phyloP scores from a whole-genome alignment of 2,797 vertebrate genomes.

The Eleutherodactylus coqui region DNA sequence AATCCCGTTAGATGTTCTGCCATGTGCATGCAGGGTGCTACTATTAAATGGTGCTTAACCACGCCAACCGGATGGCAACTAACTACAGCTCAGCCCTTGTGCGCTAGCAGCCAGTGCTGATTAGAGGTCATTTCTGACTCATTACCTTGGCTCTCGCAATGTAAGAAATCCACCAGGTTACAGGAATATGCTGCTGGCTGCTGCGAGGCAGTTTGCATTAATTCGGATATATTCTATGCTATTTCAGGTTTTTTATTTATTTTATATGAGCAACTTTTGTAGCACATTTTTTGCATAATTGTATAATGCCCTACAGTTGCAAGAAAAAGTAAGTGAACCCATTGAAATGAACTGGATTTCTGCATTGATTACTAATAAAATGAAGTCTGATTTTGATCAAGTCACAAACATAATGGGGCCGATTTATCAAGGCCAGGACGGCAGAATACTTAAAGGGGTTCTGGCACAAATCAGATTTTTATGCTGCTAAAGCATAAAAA shows the following conservation, averaged over 20 bases:
- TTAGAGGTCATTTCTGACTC: slow-evolving; percentile 20
- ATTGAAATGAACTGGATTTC: no score
- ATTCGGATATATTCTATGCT: background rate
- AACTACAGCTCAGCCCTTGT: background rate
- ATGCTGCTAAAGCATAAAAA: no score
- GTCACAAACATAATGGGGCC: no score
- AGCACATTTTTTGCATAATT: background rate
- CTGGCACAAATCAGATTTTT: no score
- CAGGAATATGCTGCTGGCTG: background rate
- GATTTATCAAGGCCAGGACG: no score
- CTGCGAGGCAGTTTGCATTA: background rate
- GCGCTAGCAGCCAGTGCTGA: background rate
- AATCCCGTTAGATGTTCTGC: background rate
- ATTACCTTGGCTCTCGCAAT: slow-evolving; percentile 4
- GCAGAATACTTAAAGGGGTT: no score
- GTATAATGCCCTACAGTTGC: no score
- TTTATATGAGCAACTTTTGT: background rate
- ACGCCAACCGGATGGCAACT: background rate
- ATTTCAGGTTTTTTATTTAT: background rate
- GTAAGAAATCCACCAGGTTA: background rate
- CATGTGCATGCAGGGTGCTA: background rate
- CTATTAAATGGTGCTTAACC: background rate
- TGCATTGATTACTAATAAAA: no score
- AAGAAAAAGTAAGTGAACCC: no score
- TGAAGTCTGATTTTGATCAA: no score